Evolutionary conservation across 2,888 invertebrate species (phyloP).

Genomic region (Perizoma flavofasciatum): DNA sequence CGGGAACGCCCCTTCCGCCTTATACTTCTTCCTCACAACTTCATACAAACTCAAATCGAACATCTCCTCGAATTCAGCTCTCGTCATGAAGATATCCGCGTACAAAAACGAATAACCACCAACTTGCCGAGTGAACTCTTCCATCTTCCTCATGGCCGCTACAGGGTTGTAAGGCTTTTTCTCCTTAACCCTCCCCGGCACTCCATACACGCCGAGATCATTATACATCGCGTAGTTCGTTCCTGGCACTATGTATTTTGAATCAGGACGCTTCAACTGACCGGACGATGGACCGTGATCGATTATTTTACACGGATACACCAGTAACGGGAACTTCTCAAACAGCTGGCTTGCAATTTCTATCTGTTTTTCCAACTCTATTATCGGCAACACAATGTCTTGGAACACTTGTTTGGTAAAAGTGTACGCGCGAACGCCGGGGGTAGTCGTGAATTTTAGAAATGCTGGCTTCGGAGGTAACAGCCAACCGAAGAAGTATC

Average conservation of each 20-base stretch:
- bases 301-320: constrained; percentile 87
- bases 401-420: constrained; percentile 89
- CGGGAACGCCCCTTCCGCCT: constrained; percentile 85
- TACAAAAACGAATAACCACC: constrained; percentile 88
- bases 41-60: constrained; percentile 87
- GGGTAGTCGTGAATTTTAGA: constrained; percentile 88
- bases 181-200: constrained; percentile 85
- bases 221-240: constrained; percentile 88
- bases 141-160: constrained; percentile 87
- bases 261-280: constrained; percentile 81
- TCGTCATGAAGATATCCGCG: constrained; percentile 88
- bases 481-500: constrained; percentile 86
- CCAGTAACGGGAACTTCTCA: constrained; percentile 86
- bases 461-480: constrained; percentile 89
- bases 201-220: constrained; percentile 88
- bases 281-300: constrained; percentile 85
- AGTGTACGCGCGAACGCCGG: constrained; percentile 86
- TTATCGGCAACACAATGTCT: constrained; percentile 87
- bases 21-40: constrained; percentile 82
- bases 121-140: constrained; percentile 86
- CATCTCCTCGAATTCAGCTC: constrained; percentile 86
- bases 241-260: constrained; percentile 85
- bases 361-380: constrained; percentile 86
- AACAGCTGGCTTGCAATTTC: constrained; percentile 84
- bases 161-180: constrained; percentile 86